Evolutionary conservation across 2,797 vertebrate genomes (phyloP).

Genomic region (Ataeniobius toweri): DNA sequence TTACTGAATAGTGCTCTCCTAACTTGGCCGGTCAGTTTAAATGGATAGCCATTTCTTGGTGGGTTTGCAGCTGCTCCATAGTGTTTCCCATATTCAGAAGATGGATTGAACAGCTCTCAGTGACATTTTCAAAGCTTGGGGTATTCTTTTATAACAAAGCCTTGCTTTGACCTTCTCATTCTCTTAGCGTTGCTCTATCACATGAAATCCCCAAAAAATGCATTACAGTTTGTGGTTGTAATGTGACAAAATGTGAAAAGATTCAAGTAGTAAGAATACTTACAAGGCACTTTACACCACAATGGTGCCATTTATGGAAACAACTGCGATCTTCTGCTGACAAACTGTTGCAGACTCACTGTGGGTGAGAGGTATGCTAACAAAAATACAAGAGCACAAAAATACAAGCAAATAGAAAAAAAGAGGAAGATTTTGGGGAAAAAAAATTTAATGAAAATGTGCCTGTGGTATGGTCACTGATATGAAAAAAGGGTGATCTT

Average conservation of each 20-base stretch:
- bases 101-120: neutral
- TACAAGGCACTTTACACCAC: neutral
- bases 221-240: neutral
- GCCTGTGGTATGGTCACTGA: neutral
- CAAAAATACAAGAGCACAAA: neutral
- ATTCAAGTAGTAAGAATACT: neutral
- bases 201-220: neutral
- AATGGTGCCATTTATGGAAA: constrained; percentile 14
- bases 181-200: neutral
- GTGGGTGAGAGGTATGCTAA: constrained; percentile 16
- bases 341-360: constrained; percentile 4
- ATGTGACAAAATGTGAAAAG: neutral
- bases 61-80: neutral
- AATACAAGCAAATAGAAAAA: constrained; percentile 7
- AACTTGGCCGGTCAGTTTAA: neutral
- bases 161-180: neutral
- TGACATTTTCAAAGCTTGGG: neutral
- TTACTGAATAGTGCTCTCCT: neutral
- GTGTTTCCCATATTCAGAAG: neutral
- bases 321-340: neutral
- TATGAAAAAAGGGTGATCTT: constrained; percentile 31
- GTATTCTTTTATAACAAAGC: neutral
- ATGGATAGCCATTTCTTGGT: neutral
- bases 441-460: neutral
- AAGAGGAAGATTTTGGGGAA: neutral